Conservation (phyloP, 2,888 invertebrate species). For the Microchrysa polita region DNA sequence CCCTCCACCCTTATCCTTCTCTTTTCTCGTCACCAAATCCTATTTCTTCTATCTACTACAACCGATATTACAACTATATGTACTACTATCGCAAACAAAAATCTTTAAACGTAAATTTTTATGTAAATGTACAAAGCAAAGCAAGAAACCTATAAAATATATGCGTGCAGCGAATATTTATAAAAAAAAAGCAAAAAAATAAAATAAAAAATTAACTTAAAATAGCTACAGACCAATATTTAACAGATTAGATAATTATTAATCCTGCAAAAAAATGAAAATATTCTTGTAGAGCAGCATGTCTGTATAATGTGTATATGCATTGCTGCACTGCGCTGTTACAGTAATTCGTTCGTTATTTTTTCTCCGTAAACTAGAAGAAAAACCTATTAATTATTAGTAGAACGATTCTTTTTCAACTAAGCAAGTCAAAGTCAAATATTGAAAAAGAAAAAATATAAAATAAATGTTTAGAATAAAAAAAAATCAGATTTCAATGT, state of each 20-base stretch:
- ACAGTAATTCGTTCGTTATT: not conserved
- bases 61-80: conserved; percentile 21
- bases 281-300: conserved; percentile 5
- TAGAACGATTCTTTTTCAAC: conserved; percentile 8
- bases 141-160: not conserved
- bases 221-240: conserved; percentile 45
- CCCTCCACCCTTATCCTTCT: not conserved
- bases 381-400: not conserved
- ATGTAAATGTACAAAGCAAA: conserved; percentile 40
- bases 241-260: conserved; percentile 32
- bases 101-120: conserved; percentile 41
- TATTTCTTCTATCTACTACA: conserved; percentile 38
- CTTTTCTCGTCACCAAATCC: not conserved
- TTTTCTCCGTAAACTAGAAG: not conserved
- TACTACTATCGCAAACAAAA: conserved; percentile 28
- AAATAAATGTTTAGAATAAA: not conserved
- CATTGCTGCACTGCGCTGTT: conserved; percentile 26
- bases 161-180: conserved; percentile 41
- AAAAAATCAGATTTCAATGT: not conserved
- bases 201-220: conserved; percentile 23
- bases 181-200: conserved; percentile 20
- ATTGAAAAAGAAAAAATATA: not conserved
- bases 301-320: not conserved
- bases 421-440: not conserved
- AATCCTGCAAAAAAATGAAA: not conserved